Conservation (phyloP, 2,888 invertebrate species). For the Thymelicus acteon region DNA sequence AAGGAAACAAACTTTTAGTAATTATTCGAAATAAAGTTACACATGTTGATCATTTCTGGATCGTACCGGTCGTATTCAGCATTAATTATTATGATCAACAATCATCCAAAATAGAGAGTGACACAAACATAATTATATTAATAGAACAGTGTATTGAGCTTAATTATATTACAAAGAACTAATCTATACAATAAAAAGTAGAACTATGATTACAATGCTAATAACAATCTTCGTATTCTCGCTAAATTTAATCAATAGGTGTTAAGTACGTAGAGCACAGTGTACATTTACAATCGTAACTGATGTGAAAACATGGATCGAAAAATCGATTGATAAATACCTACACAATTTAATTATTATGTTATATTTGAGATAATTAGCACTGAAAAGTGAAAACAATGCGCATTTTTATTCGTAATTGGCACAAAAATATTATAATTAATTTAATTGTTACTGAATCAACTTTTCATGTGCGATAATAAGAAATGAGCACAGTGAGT, state of each 20-base stretch:
- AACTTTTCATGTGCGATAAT: not conserved
- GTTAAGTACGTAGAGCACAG: not conserved
- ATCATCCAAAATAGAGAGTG: not conserved
- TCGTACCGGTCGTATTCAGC: no score
- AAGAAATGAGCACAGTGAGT: conserved; percentile 25
- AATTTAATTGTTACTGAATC: not conserved
- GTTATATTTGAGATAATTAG: no score
- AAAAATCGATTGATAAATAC: no score
- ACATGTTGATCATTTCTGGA: no score
- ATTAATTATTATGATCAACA: not conserved
- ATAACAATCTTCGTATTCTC: conserved; percentile 21
- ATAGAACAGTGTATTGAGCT: no score
- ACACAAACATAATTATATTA: not conserved
- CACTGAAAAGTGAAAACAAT: not conserved
- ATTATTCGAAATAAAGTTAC: no score
- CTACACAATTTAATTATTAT: no score
- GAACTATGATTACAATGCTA: not conserved
- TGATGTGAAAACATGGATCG: no score
- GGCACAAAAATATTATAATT: not conserved
- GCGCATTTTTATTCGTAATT: not conserved
- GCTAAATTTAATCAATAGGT: conserved; percentile 15
- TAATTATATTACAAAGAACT: not conserved
- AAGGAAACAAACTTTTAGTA: no score
- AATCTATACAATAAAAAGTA: not conserved
- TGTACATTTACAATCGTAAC: no score